These are phyloP conservation scores for Heliconius ismenius DNA, from an alignment of 2,888 invertebrate genomes.

Conservation along the genomic window DNA sequence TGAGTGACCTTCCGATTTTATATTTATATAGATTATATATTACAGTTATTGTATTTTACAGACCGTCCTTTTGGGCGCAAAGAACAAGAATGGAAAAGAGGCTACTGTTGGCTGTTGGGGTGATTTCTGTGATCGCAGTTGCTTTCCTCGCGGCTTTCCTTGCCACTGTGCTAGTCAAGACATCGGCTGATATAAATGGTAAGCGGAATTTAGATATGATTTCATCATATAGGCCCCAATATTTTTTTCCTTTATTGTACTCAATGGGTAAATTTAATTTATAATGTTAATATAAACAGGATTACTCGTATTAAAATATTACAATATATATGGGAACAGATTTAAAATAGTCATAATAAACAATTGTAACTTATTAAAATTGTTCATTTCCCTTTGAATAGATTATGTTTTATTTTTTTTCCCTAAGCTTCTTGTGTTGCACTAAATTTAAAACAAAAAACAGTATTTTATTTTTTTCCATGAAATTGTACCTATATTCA, in stretches of 20 bases:
- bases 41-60: conserved; percentile 45
- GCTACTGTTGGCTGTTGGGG: conserved; percentile 58
- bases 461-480: too few relatives aligned
- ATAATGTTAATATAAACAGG: too few relatives aligned
- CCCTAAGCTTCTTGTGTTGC: not conserved
- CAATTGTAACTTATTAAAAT: not conserved
- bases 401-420: not conserved
- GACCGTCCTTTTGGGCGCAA: conserved; percentile 72
- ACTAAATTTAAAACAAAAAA: not conserved
- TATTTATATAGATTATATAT: too few relatives aligned
- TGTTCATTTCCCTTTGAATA: not conserved
- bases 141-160: conserved; percentile 71
- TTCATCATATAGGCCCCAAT: not conserved
- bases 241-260: not conserved
- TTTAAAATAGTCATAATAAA: not conserved
- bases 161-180: conserved; percentile 57
- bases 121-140: conserved; percentile 62
- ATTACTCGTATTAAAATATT: not conserved
- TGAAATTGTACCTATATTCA: not conserved
- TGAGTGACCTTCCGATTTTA: too few relatives aligned
- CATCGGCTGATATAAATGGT: conserved; percentile 58
- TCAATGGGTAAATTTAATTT: too few relatives aligned
- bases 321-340: not conserved
- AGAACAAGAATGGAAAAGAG: conserved; percentile 70
- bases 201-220: conserved; percentile 33